Evolutionary conservation across 2,888 invertebrate genomes (phyloP).

Genomic region (Sinopyrophorus schimmeli): DNA sequence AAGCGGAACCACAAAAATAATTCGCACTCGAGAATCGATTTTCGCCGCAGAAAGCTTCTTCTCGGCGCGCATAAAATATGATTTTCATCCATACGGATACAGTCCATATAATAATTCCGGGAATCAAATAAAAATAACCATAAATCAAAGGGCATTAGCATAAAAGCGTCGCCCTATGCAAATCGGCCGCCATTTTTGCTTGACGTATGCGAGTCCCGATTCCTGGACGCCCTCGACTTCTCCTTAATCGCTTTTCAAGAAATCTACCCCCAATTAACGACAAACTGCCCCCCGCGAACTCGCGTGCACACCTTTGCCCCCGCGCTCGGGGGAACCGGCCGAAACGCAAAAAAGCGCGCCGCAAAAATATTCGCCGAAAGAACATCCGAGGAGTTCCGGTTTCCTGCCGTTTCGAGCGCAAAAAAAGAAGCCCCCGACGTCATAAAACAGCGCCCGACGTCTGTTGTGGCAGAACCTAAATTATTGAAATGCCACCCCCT

Average conservation of each 20-base stretch:
- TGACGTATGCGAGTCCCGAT: slow-evolving; percentile 41
- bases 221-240: slow-evolving; percentile 35
- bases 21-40: slow-evolving; percentile 50
- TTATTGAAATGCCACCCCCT: no score
- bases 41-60: slow-evolving; percentile 45
- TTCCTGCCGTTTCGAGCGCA: slow-evolving; percentile 51
- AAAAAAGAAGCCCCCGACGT: slow-evolving; percentile 47
- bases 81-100: slow-evolving; percentile 59
- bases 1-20: slow-evolving; percentile 48
- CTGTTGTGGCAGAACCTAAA: slow-evolving; percentile 47
- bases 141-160: slow-evolving; percentile 55
- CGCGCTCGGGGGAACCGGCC: no score
- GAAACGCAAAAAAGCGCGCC: slow-evolving; percentile 47
- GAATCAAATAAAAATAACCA: slow-evolving; percentile 59
- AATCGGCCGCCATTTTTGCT: slow-evolving; percentile 52
- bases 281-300: no score
- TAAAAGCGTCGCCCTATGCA: slow-evolving; percentile 55
- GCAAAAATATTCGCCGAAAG: slow-evolving; percentile 53
- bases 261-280: no score
- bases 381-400: slow-evolving; percentile 51
- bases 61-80: slow-evolving; percentile 54
- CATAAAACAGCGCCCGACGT: slow-evolving; percentile 47
- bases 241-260: no score
- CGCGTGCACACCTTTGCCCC: no score
- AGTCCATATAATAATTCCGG: slow-evolving; percentile 59